Base-by-base conservation (phyloP, 2,797 vertebrate species). In the Sebastes jordani region DNA sequence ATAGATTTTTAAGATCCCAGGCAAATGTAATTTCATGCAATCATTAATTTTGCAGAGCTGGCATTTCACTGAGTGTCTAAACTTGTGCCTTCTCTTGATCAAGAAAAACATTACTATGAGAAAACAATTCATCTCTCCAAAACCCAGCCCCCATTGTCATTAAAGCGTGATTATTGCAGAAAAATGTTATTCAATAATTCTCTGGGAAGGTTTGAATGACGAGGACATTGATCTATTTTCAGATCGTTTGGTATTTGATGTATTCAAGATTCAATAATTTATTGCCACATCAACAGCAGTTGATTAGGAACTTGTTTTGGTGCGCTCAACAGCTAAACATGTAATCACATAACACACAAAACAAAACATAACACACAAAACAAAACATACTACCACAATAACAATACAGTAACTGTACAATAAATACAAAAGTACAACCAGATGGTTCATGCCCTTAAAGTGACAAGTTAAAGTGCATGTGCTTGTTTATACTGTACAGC, bases 101-200 rank as follows among this genome's bases (percentile, higher is more conserved):
- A 29, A 68, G 36, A 46, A 38, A 70, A 75, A 67, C 22, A 56
- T 46, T 8, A 23, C 29, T 32, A 23, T 73, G 30, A 58, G 38
- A 59, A 65, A 73, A 82, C 32, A 79, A 54, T 56, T 58, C 2
- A 42, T 22, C 42, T 58, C 60, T 71, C 14, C 52, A 10, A 81
- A 69, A 42, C 18, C 25, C n/a, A 69, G 56, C 10, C 4, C 32
- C 30, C 27, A 27, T 23, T 70, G 46, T 52, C n/a, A 63, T 67
- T 54, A 61, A 56, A 60, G 38, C 18, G 32, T 27, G 16, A 56
- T 46, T 78, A 60, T 42, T 27, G 30, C 18, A n/a, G 27, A 60
- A 73, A 36, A 64, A 36, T 32, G 11, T 68, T 36, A 22, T 55
- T 74, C 23, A 76, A 7, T 66, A 38, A 13, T 52, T 68, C 46